Percentiles rank a stretch among this genome's conserved stretches.
These are phyloP conservation scores for Drosophila lacertosa DNA, from an alignment of 1,140 invertebrate genomes.

Conservation along the genomic window DNA sequence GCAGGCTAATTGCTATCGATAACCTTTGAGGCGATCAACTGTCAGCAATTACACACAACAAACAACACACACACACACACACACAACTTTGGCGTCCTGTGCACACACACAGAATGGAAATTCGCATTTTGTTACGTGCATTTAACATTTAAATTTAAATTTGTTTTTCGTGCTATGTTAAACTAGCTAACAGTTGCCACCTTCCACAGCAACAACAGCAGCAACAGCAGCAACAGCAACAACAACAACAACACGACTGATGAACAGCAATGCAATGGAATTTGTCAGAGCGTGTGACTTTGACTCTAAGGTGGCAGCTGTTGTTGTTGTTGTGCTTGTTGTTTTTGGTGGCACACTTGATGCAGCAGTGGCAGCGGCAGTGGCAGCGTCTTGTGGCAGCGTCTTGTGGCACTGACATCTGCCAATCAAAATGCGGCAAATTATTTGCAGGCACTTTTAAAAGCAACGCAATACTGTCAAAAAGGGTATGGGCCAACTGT, in stretches of 20 bases:
- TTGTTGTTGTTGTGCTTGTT: constrained; percentile 16
- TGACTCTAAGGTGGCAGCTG: constrained; percentile 29
- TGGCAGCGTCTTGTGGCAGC: constrained; percentile 2
- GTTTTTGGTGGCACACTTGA: not conserved
- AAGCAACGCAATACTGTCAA: not conserved
- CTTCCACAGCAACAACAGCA: constrained; percentile 30
- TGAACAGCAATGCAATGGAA: constrained; percentile 26
- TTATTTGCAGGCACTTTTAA: not conserved
- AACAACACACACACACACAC: constrained; percentile 23
- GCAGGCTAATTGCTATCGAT: constrained; percentile 54
- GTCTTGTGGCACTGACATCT: constrained; percentile 21
- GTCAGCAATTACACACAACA: constrained; percentile 35
- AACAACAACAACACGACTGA: constrained; percentile 25
- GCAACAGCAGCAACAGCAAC: constrained; percentile 14
- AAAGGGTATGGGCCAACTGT: constrained; percentile 10
- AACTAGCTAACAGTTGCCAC: constrained; percentile 34
- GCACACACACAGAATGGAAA: constrained; percentile 31
- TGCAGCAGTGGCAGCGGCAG: not conserved
- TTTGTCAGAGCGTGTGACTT: constrained; percentile 50
- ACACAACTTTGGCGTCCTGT: constrained; percentile 11
- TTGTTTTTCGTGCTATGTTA: constrained; percentile 60
- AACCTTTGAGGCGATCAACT: constrained; percentile 45
- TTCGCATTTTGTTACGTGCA: constrained; percentile 49
- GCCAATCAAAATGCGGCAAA: constrained; percentile 32
- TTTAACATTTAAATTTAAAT: constrained; percentile 65